Percentiles rank a stretch among this genome's conserved stretches.
Evolutionary conservation across 1,140 invertebrate genomes (phyloP).

Genomic region (Bradysia coprophila): DNA sequence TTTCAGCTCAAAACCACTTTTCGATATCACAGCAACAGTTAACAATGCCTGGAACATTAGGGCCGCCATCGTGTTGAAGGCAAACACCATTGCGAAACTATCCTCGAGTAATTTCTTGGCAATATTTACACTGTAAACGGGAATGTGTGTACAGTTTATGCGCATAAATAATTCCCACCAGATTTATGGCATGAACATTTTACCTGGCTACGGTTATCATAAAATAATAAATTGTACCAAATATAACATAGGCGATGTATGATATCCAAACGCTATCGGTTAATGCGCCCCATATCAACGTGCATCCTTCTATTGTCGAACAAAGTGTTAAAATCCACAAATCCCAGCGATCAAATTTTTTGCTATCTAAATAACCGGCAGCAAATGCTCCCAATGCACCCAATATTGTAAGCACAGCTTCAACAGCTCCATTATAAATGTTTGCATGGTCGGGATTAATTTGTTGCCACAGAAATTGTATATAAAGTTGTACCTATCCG

Average conservation of each 20-base stretch:
- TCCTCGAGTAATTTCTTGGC: constrained; percentile 61
- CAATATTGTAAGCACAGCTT: constrained; percentile 51
- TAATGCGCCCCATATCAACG: constrained; percentile 38
- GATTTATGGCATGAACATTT: constrained; percentile 4
- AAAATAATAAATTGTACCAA: constrained; percentile 62
- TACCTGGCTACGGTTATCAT: constrained; percentile 70
- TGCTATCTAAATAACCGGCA: constrained; percentile 22
- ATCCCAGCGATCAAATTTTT: constrained; percentile 12
- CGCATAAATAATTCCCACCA: too few relatives aligned
- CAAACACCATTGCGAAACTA: constrained; percentile 79
- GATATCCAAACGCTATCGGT: constrained; percentile 44
- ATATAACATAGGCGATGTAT: constrained; percentile 57
- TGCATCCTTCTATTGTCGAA: constrained; percentile 39
- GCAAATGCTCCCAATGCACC: constrained; percentile 36
- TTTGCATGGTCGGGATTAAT: constrained; percentile 22
- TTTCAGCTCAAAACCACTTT: constrained; percentile 18
- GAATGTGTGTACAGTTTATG: constrained; percentile 8
- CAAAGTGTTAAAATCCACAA: constrained; percentile 21
- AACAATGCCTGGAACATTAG: constrained; percentile 57
- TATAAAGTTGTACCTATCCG: constrained; percentile 38
- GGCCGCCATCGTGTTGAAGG: constrained; percentile 72
- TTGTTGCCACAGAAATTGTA: constrained; percentile 63
- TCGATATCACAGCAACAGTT: constrained; percentile 44
- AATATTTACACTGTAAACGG: constrained; percentile 52
- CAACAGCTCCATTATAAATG: constrained; percentile 58